phyloP scores from a whole-genome alignment of 1,140 invertebrate species.

The Halictus rubicundus region DNA sequence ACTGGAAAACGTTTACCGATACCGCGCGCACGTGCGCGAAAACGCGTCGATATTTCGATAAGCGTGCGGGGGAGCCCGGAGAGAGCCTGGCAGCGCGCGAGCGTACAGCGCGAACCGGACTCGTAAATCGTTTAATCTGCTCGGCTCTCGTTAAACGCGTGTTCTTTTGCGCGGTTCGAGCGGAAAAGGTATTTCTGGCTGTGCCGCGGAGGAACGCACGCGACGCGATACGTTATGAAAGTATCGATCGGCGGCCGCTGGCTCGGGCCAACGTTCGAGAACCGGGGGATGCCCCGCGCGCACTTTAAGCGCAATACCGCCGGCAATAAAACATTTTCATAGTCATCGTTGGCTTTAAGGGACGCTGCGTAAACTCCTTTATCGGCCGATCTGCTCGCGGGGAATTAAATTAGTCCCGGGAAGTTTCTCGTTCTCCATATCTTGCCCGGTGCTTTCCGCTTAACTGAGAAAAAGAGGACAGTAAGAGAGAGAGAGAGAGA shows the following conservation, averaged over 20 bases:
- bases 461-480: no score
- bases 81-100: no score
- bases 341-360: constrained; percentile 48
- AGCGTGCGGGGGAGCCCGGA: neutral
- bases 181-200: constrained; percentile 22
- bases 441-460: constrained; percentile 21
- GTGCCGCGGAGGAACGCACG: neutral
- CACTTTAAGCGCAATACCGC: constrained; percentile 47
- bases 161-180: constrained; percentile 36
- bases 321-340: constrained; percentile 59
- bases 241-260: constrained; percentile 37
- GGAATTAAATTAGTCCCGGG: constrained; percentile 60
- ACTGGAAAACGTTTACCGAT: constrained; percentile 33
- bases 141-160: constrained; percentile 32
- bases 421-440: constrained; percentile 59
- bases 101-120: neutral
- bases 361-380: constrained; percentile 54
- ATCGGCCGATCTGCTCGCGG: constrained; percentile 33
- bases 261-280: no score
- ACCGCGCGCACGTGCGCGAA: neutral
- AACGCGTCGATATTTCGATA: constrained; percentile 42
- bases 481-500: no score
- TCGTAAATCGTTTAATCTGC: constrained; percentile 49
- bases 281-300: no score
- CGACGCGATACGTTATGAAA: constrained; percentile 43